Evolutionary conservation across 2,113 vertebrate species (phyloP), one percentile per base, ranked within the genome.

Genomic region (Pluvialis apricaria): DNA sequence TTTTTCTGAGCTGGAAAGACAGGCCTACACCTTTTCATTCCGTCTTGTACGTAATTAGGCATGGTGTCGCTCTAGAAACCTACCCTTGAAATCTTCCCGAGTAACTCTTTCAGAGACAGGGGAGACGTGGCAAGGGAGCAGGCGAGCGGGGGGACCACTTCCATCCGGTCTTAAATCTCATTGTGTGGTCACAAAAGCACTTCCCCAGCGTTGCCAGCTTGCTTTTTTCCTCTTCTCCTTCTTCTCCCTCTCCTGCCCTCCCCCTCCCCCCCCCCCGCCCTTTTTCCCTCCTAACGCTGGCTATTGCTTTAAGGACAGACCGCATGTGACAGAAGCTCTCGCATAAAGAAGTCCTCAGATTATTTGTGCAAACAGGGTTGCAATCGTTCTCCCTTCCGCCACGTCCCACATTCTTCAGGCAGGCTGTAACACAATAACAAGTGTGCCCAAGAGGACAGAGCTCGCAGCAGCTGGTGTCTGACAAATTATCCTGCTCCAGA

Each of bases 1-100:
- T 97, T 96, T 95, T 97, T 97, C 97, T 97, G 96, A 98, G 97
- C 97, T 98, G 98, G 98, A 98, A 98, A 98, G 98, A 98, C 98
- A 98, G 98, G 96, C 97, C 98, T 98, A 98, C 96, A 98, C 98
- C 98, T 98, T 98, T 98, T 98, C 98, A 98, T 98, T 97, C 96
- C 57, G 32, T 97, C 97, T 98, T 95, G 96, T 97, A 98, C 96
- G 72, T 98, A 98, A 98, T 98, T 98, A 98, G 97, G 97, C 96
- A 97, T 97, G 97, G 97, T 97, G 91, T 84, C 29, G 94, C 96
- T 98, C 98, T 98, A 98, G 97, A 98, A 98, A 97, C 92, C 95
- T 96, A 96, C 93, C 96, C 94, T 96, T 95, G 96, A 97, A 97
- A 96, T 96, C 94, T 95, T 97, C 97, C 92, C 72, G 40, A 96